Conservation (phyloP, 2,888 invertebrate genomes). For the Liodrosophila aerea region DNA sequence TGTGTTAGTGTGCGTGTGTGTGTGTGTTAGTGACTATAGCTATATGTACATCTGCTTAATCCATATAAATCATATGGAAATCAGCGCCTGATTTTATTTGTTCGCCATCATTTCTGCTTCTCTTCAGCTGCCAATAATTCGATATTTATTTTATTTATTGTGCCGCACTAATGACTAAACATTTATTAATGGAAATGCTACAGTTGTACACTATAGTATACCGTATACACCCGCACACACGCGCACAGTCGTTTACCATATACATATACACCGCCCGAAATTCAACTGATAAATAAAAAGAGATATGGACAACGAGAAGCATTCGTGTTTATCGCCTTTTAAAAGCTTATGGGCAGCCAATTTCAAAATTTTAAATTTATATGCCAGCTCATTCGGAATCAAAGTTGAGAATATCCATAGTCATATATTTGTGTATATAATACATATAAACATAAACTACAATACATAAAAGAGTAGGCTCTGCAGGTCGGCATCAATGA, state of each 20-base stretch:
- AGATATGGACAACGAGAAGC: slow-evolving; percentile 14
- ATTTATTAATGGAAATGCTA: slow-evolving; percentile 60
- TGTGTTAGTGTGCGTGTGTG: too few species aligned
- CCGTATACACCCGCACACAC: slow-evolving; percentile 6
- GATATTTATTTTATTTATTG: slow-evolving; percentile 70
- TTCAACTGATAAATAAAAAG: slow-evolving; percentile 43
- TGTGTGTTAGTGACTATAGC: too few species aligned
- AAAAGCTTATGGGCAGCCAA: slow-evolving; percentile 49
- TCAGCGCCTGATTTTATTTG: slow-evolving; percentile 35
- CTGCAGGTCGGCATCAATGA: background rate
- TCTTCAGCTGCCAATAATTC: slow-evolving; percentile 47
- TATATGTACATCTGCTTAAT: slow-evolving; percentile 30
- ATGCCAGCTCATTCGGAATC: slow-evolving; percentile 47
- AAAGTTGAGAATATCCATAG: slow-evolving; percentile 17
- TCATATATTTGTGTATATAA: slow-evolving; percentile 4
- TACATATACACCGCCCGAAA: slow-evolving; percentile 28
- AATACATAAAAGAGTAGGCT: background rate
- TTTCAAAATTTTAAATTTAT: slow-evolving; percentile 42
- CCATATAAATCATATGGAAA: slow-evolving; percentile 66
- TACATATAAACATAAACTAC: slow-evolving; percentile 1
- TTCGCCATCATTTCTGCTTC: background rate
- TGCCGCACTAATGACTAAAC: slow-evolving; percentile 65
- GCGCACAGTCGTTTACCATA: slow-evolving; percentile 19
- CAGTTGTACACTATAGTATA: slow-evolving; percentile 16
- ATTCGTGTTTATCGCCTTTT: slow-evolving; percentile 52